Evolutionary conservation across 1,140 invertebrate genomes (phyloP).

Genomic region (Ruditapes philippinarum): DNA sequence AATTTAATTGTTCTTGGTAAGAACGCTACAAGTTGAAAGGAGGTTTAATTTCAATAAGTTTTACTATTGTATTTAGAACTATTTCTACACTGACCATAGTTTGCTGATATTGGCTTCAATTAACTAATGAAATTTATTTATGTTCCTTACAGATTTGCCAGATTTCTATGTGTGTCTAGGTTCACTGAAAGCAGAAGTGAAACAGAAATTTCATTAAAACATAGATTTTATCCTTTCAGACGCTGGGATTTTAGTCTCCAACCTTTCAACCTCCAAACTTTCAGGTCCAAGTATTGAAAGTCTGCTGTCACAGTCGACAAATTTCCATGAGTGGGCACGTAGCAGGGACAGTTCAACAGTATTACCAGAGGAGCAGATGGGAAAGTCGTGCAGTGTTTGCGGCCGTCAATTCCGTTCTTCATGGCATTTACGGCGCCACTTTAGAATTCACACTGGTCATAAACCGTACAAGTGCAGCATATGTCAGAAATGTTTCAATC

Average conservation of each 20-base stretch:
- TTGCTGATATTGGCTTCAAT: too few relatives aligned
- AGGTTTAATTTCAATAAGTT: too few relatives aligned
- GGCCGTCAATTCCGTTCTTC: constrained; percentile 25
- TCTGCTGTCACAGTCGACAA: background rate
- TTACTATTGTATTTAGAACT: too few relatives aligned
- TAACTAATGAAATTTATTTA: too few relatives aligned
- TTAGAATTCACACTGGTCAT: constrained; percentile 85
- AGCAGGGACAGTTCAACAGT: background rate
- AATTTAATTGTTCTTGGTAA: too few relatives aligned
- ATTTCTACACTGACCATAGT: too few relatives aligned
- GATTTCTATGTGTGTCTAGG: too few relatives aligned
- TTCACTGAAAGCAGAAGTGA: too few relatives aligned
- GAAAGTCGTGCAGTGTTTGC: background rate
- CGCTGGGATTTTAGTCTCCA: too few relatives aligned
- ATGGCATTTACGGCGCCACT: constrained; percentile 72
- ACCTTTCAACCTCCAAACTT: too few relatives aligned
- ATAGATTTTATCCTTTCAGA: constrained; percentile 1
- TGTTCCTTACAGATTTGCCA: too few relatives aligned
- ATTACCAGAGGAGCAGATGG: background rate
- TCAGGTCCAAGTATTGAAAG: background rate
- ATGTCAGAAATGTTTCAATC: constrained; percentile 81
- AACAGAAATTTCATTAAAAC: background rate
- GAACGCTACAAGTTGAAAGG: too few relatives aligned
- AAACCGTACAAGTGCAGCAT: constrained; percentile 84
- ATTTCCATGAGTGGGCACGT: background rate